Evolutionary conservation across 2,797 vertebrate genomes (phyloP), one percentile per base, ranked within the genome.

Genomic region (Centroberyx gerrardi): DNA sequence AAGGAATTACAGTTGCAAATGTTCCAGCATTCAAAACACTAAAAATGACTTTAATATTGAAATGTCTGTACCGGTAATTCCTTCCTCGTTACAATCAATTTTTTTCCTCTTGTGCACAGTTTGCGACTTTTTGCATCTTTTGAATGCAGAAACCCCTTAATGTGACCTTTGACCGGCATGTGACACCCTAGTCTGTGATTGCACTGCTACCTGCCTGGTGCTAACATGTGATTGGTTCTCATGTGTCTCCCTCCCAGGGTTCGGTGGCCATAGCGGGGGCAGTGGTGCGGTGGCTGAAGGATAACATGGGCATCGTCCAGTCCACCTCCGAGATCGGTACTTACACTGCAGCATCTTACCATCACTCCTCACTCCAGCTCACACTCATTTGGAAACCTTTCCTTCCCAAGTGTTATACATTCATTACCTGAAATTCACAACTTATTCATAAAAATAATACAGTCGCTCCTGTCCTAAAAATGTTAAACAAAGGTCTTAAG

Each of bases 181-280:
- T 22, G 22, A 22, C 22, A 22, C 22, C 22, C 22, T 22, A 22
- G 22, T 22, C 22, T 22, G 22, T 22, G 22, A 22, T 22, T 22
- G 22, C 22, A 46, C 15, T 46, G 12, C 15, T 13, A 15, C 14
- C 12, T 42, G 40, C 40, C 10, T 36, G 33, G 33, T 42, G 9
- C 10, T 42, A 13, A 42, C 2, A 14, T 18, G 48, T 49, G 48
- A 18, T 17, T 22, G 49, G 7, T 53, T 10, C 8, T 1, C 51
- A 3, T 53, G 51, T 27, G 18, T 18, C 13, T 3, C 36, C 44
- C 31, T 59, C 38, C 44, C 86, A 99, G 98, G 98, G 98, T 18
- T 99, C 98, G 0, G 98, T 99, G 78, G 98, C 98, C 61, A 99
- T 99, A 76, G 98, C 96, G 1, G 98, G 98, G 55, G 98, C 97